Evolutionary conservation across 2,797 vertebrate genomes (phyloP).

Genomic region (Leucoraja ocellata): DNA sequence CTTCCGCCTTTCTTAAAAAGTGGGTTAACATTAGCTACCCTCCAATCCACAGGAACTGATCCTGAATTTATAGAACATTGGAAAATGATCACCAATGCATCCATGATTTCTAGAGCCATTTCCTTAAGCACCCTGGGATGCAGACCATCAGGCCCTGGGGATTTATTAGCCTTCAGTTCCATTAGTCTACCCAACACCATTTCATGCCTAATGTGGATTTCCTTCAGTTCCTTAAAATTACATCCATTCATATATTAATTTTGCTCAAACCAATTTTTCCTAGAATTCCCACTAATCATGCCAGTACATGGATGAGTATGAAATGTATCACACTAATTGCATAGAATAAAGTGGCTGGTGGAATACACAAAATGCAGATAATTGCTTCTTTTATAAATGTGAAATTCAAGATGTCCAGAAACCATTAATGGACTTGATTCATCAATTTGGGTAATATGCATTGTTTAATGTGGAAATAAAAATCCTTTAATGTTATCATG

Average conservation of each 20-base stretch:
- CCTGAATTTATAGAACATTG: no score
- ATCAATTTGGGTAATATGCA: background rate
- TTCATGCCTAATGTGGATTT: no score
- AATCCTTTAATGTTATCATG: no score
- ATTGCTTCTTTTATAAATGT: background rate
- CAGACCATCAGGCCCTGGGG: no score
- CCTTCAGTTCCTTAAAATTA: background rate
- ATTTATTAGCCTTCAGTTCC: no score
- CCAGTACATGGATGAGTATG: background rate
- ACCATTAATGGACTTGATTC: background rate
- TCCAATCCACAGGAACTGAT: no score
- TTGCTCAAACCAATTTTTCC: background rate
- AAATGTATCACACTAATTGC: background rate
- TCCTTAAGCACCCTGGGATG: no score
- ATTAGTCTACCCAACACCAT: no score
- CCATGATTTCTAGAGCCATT: no score
- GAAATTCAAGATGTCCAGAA: background rate
- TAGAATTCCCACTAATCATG: background rate
- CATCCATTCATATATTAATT: background rate
- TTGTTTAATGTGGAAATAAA: background rate
- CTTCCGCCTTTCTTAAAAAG: no score
- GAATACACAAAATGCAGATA: background rate
- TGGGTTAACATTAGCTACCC: no score
- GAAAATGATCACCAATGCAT: no score
- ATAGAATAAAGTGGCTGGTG: background rate